Evolutionary conservation across 2,113 vertebrate species (phyloP).

Genomic region (Leptobrachium leishanense): DNA sequence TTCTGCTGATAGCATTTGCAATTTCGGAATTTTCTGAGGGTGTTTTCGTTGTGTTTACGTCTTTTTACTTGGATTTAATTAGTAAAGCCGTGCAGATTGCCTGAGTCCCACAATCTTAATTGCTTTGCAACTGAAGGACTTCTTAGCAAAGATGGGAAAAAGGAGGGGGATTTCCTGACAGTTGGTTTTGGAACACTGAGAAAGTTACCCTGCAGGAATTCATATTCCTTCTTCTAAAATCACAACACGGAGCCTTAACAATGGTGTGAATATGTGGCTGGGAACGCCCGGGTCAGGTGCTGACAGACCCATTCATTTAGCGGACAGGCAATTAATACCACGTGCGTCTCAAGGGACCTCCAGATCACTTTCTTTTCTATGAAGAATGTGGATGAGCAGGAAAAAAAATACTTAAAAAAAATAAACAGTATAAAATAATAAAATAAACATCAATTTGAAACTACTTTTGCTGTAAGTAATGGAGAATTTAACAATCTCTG

Average conservation of each 20-base stretch:
- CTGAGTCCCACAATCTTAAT: constrained; percentile 44
- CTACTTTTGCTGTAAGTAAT: no score
- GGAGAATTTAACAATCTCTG: no score
- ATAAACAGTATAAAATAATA: neutral
- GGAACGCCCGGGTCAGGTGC: constrained; percentile 58
- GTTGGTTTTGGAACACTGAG: constrained; percentile 58
- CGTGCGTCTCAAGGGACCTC: constrained; percentile 43
- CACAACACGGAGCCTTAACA: constrained; percentile 57
- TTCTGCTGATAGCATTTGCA: constrained; percentile 46
- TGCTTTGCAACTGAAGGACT: constrained; percentile 36
- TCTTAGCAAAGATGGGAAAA: constrained; percentile 60
- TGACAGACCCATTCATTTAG: constrained; percentile 14
- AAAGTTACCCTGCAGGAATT: constrained; percentile 59
- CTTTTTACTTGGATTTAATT: constrained; percentile 52
- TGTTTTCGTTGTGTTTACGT: neutral
- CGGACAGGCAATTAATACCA: neutral
- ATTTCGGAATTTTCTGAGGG: constrained; percentile 54
- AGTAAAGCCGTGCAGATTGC: constrained; percentile 60
- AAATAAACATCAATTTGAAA: no score
- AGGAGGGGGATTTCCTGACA: constrained; percentile 57
- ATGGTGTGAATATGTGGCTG: constrained; percentile 60
- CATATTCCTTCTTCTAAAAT: constrained; percentile 49
- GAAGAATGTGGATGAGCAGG: neutral
- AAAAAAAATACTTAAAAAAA: neutral
- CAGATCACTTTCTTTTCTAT: neutral